Percentiles rank a stretch among this genome's conserved stretches.
These are phyloP conservation scores for Cetoscarus ocellatus DNA, from an alignment of 2,797 vertebrate species.

Conservation along the genomic window DNA sequence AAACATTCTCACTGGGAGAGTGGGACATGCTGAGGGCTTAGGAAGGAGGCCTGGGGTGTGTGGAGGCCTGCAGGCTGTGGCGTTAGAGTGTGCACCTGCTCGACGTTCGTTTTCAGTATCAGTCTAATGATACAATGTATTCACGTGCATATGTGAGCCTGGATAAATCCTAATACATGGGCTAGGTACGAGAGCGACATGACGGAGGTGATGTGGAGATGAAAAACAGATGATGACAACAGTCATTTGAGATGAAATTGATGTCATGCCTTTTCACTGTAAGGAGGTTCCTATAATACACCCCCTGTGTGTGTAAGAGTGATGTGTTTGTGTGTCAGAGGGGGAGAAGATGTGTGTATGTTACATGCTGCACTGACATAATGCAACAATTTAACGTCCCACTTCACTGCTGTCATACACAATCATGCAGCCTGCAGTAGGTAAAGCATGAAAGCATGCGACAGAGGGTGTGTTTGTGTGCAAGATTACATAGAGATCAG, in stretches of 20 bases:
- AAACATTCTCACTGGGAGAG: conserved; percentile 75
- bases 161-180: conserved; percentile 39
- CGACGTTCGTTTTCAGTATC: conserved; percentile 33
- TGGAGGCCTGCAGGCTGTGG: conserved; percentile 40
- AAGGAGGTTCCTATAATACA: conserved; percentile 53
- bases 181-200: conserved; percentile 31
- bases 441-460: conserved; percentile 32
- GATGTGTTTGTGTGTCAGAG: conserved; percentile 35
- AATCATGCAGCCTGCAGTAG: conserved; percentile 53
- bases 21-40: conserved; percentile 74
- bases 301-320: conserved; percentile 19
- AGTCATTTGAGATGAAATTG: conserved; percentile 73
- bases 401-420: conserved; percentile 67
- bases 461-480: conserved; percentile 3
- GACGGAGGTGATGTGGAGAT: conserved; percentile 54
- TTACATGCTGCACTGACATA: conserved; percentile 53
- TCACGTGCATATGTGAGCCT: conserved; percentile 18
- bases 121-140: conserved; percentile 33
- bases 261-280: conserved; percentile 66
- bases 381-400: conserved; percentile 68
- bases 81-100: conserved; percentile 11
- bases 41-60: conserved; percentile 52
- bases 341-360: conserved; percentile 39
- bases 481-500: conserved; percentile 34
- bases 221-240: conserved; percentile 68